phyloP scores from a whole-genome alignment of 2,113 vertebrate genomes.

The Istiophorus platypterus region DNA sequence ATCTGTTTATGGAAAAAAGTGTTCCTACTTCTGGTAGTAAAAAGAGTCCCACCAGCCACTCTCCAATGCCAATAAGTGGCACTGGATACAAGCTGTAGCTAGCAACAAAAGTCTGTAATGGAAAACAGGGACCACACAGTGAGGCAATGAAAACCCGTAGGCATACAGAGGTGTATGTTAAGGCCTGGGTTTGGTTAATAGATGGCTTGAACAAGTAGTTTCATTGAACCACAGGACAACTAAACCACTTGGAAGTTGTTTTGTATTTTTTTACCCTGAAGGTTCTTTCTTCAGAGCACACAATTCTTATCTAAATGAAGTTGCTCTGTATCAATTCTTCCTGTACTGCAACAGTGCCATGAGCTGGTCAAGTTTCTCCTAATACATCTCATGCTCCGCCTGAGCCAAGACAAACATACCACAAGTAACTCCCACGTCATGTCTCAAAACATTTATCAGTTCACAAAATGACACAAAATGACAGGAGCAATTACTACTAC shows the following conservation, averaged over 20 bases:
- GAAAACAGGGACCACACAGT: constrained; percentile 77
- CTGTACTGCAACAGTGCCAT: background rate
- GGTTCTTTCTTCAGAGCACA: constrained; percentile 7
- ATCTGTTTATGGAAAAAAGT: constrained; percentile 56
- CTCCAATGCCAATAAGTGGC: constrained; percentile 54
- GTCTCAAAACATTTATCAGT: constrained; percentile 42
- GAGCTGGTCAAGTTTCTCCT: constrained; percentile 4
- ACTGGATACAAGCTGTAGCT: constrained; percentile 63
- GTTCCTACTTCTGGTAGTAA: constrained; percentile 47
- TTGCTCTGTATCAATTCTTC: constrained; percentile 1
- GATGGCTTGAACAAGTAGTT: constrained; percentile 55
- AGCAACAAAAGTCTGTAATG: constrained; percentile 77
- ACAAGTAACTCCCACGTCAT: constrained; percentile 4
- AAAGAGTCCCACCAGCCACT: constrained; percentile 58
- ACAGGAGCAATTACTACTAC: constrained; percentile 1
- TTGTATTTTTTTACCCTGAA: constrained; percentile 14
- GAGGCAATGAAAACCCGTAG: constrained; percentile 51
- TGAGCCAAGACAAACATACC: constrained; percentile 23
- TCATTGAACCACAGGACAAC: constrained; percentile 36
- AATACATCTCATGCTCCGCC: constrained; percentile 5
- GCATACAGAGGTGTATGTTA: constrained; percentile 48
- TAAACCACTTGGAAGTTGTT: constrained; percentile 37
- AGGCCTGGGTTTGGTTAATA: constrained; percentile 61
- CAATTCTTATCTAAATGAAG: constrained; percentile 18
- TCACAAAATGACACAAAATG: background rate